A percentile compares a stretch with the other conserved stretches of the same genome.
phyloP scores from a whole-genome alignment of 2,888 invertebrate species.

The Galerucella nymphaeae region DNA sequence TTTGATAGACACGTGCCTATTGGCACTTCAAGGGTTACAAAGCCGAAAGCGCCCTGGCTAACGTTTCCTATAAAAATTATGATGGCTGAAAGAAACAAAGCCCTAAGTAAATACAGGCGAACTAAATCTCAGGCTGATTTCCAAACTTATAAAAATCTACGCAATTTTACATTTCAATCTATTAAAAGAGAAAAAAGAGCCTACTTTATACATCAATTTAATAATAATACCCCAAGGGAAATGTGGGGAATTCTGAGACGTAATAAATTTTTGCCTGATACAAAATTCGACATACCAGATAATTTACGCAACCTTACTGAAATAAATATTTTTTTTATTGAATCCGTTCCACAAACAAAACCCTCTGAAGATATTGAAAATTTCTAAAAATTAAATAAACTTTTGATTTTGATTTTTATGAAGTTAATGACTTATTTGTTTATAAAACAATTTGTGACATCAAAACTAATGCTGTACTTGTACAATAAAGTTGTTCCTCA shows the following conservation, averaged over 20 bases:
- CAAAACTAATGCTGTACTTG: no score
- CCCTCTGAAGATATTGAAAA: no score
- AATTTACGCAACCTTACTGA: not conserved
- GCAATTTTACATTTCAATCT: constrained; percentile 14
- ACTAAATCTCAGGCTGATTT: constrained; percentile 14
- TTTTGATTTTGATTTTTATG: no score
- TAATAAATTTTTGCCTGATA: constrained; percentile 13
- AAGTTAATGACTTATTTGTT: no score
- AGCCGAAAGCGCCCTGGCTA: constrained; percentile 27
- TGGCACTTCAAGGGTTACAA: constrained; percentile 18
- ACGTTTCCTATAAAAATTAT: constrained; percentile 23
- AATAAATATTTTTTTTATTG: constrained; percentile 4
- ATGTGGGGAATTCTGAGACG: constrained; percentile 6
- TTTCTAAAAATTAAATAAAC: no score
- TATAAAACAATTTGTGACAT: no score
- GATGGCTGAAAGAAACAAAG: constrained; percentile 23
- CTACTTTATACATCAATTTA: not conserved
- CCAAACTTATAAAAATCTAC: constrained; percentile 6
- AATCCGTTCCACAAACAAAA: not conserved
- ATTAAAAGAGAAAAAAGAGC: constrained; percentile 8
- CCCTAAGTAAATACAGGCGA: constrained; percentile 17
- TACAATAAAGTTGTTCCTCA: no score
- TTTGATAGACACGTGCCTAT: constrained; percentile 30
- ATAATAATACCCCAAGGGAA: constrained; percentile 9
- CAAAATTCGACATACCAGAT: not conserved